Conservation (phyloP, 2,113 vertebrate species). For the Pseudonaja textilis region DNA sequence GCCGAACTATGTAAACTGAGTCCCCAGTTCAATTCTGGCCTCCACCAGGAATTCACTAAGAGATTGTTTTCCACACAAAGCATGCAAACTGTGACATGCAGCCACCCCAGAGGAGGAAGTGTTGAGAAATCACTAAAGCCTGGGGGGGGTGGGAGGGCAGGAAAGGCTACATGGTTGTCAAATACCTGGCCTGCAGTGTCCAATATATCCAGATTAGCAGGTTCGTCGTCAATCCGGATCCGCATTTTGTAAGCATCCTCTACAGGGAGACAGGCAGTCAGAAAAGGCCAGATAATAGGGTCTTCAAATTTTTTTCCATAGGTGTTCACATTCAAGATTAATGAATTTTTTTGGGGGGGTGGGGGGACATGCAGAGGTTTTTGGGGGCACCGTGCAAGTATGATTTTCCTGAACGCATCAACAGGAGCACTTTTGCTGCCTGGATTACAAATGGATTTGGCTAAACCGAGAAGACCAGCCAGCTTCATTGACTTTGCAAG, state of each 20-base stretch:
- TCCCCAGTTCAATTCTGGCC: neutral
- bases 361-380: too few relatives aligned
- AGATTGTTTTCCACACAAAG: too few relatives aligned
- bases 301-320: neutral
- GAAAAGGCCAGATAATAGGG: neutral
- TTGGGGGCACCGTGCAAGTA: neutral
- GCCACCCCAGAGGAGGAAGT: neutral
- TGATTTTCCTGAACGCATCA: neutral
- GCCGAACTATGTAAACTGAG: neutral
- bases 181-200: conserved; percentile 81
- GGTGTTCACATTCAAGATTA: too few relatives aligned
- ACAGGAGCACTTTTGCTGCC: neutral
- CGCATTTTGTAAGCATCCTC: conserved; percentile 91
- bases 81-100: neutral
- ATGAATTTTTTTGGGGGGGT: too few relatives aligned
- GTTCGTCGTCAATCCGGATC: conserved; percentile 85
- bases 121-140: neutral
- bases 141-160: fast-evolving
- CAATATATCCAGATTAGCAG: conserved; percentile 86
- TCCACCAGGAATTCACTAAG: neutral
- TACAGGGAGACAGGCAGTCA: conserved; percentile 26
- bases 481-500: neutral
- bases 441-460: neutral
- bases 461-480: neutral
- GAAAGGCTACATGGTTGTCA: neutral